Conservation (phyloP, 2,888 invertebrate genomes). For the Drosophila pegasa region DNA sequence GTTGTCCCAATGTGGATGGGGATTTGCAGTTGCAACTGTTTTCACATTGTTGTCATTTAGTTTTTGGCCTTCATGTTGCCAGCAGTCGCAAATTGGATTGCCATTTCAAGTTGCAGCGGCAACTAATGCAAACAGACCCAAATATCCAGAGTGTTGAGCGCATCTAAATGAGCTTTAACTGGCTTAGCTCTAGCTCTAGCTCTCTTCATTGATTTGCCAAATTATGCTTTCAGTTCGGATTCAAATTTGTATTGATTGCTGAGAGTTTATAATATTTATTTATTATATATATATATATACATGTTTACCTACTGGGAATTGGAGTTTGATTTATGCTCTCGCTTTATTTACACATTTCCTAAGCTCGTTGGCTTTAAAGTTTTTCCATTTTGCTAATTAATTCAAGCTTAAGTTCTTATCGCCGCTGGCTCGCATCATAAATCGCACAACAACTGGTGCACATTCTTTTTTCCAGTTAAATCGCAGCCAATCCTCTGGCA, state of each 20-base stretch:
- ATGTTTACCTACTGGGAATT: too few relatives aligned
- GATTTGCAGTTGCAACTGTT: conserved; percentile 33
- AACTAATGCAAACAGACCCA: conserved; percentile 22
- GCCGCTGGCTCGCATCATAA: background rate
- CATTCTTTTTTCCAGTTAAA: conserved; percentile 6
- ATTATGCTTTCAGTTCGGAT: background rate
- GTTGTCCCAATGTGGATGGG: conserved; percentile 7
- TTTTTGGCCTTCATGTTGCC: conserved; percentile 28
- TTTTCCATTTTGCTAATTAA: conserved; percentile 5
- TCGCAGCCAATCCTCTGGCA: background rate
- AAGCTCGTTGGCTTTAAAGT: background rate
- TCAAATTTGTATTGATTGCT: background rate
- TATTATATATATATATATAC: too few relatives aligned
- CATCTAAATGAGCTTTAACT: conserved; percentile 6
- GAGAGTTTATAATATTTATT: too few relatives aligned
- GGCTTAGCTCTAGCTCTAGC: background rate
- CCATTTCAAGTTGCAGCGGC: conserved; percentile 27
- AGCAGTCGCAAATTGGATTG: conserved; percentile 38
- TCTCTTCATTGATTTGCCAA: background rate
- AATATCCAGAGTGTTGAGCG: conserved; percentile 5
- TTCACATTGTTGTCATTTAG: conserved; percentile 29
- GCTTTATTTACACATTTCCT: background rate
- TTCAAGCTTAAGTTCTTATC: conserved; percentile 6
- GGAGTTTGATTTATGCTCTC: background rate
- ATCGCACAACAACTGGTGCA: conserved; percentile 5